Percentiles rank a stretch among this genome's conserved stretches.
phyloP scores from a whole-genome alignment of 2,888 invertebrate genomes.

The Branchipolynoe longqiensis region DNA sequence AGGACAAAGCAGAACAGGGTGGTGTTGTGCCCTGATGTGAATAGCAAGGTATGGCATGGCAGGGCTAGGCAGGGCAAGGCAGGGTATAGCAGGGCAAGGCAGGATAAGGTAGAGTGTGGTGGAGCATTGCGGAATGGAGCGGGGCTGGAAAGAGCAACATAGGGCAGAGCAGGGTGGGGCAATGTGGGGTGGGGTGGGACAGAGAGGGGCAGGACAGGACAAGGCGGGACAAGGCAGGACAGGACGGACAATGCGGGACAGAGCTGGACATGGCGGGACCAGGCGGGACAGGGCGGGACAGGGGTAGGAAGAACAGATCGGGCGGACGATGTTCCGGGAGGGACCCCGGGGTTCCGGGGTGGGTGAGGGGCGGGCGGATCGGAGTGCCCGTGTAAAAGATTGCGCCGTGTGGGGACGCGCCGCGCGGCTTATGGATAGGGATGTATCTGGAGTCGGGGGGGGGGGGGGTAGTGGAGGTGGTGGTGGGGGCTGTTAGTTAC shows the following conservation, averaged over 20 bases:
- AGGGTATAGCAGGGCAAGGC: neutral
- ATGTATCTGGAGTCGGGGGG: too few relatives aligned
- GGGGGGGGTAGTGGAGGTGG: too few relatives aligned
- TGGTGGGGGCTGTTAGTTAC: too few relatives aligned
- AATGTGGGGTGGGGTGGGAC: neutral
- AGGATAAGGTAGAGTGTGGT: neutral
- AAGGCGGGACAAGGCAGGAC: neutral
- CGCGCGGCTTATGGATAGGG: too few relatives aligned
- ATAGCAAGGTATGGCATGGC: neutral
- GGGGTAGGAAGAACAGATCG: neutral
- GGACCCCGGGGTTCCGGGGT: too few relatives aligned
- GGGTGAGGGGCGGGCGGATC: too few relatives aligned
- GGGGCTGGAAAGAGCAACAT: neutral
- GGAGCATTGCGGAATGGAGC: too few relatives aligned
- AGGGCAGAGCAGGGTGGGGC: neutral
- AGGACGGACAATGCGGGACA: neutral
- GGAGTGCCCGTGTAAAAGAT: too few relatives aligned
- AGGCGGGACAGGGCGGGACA: neutral
- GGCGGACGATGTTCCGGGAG: too few relatives aligned
- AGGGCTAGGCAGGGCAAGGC: neutral
- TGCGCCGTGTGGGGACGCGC: too few relatives aligned
- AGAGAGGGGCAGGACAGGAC: neutral
- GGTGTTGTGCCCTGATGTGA: neutral
- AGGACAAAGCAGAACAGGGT: neutral
- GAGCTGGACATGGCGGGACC: neutral